A percentile compares a stretch with the other conserved stretches of the same genome.
Evolutionary conservation across 2,888 invertebrate genomes (phyloP).

Genomic region (Lycophotia porphyrea): DNA sequence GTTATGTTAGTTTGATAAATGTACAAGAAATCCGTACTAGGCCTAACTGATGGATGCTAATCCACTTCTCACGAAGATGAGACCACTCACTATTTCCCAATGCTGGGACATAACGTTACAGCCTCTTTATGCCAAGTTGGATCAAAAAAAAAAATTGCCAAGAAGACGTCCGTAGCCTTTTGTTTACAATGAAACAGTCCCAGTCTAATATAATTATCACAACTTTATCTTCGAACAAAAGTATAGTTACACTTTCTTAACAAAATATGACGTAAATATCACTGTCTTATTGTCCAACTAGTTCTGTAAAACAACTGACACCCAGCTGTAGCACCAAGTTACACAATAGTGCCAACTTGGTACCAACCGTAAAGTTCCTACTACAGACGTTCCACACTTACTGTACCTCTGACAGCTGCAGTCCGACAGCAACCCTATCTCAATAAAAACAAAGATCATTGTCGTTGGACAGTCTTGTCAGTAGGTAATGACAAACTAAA

Average conservation of each 20-base stretch:
- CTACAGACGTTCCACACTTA: not conserved
- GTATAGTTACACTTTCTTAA: not conserved
- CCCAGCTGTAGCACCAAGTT: conserved; percentile 24
- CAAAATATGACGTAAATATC: conserved; percentile 15
- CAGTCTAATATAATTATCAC: not conserved
- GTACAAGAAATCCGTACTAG: no score
- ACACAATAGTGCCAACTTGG: conserved; percentile 46
- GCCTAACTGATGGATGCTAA: no score
- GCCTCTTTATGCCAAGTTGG: no score
- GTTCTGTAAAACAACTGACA: conserved; percentile 31
- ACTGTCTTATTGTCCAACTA: not conserved
- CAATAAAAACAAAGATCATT: not conserved
- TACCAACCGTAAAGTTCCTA: conserved; percentile 8
- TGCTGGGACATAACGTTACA: no score
- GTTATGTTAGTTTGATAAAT: no score
- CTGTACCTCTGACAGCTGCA: not conserved
- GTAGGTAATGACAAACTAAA: not conserved
- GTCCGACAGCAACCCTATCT: not conserved
- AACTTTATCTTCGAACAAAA: not conserved
- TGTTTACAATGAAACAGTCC: not conserved
- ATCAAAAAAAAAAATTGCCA: not conserved
- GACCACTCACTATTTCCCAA: no score
- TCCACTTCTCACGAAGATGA: no score
- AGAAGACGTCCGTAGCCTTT: not conserved
- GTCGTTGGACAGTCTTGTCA: not conserved